Conservation (phyloP, 1,140 invertebrate genomes). For the Drosophila watanabei region DNA sequence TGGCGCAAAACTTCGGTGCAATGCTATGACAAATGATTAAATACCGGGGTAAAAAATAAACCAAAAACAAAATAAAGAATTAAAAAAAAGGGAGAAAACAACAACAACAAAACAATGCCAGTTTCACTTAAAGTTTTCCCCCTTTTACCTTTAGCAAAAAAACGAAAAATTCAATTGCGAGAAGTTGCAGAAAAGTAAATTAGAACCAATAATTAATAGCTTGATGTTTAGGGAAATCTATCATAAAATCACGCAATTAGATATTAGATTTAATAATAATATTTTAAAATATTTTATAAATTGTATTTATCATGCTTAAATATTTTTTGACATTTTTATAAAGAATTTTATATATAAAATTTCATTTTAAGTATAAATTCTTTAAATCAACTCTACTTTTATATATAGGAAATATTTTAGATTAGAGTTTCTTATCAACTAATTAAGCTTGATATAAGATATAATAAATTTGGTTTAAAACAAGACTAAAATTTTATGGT, state of each 20-base stretch:
- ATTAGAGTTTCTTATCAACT: too few species aligned
- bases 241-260: not conserved
- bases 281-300: not conserved
- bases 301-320: not conserved
- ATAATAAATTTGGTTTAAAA: too few species aligned
- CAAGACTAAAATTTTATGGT: too few species aligned
- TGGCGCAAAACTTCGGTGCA: conserved; percentile 43
- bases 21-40: conserved; percentile 74
- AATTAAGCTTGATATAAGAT: too few species aligned
- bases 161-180: conserved; percentile 1
- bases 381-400: too few species aligned
- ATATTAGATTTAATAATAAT: not conserved
- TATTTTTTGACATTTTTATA: not conserved
- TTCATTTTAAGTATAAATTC: too few species aligned
- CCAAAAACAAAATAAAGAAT: conserved; percentile 7
- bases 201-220: not conserved
- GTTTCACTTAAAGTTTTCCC: conserved; percentile 33
- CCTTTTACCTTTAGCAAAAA: conserved; percentile 4
- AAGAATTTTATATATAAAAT: not conserved
- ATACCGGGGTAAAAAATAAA: conserved; percentile 19
- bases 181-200: not conserved
- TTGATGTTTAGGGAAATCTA: not conserved
- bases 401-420: too few species aligned
- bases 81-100: not conserved
- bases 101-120: conserved; percentile 14